A percentile compares a stretch with the other conserved stretches of the same genome.
Evolutionary conservation across 2,113 vertebrate genomes (phyloP).

Genomic region (Lipotes vexillifer): DNA sequence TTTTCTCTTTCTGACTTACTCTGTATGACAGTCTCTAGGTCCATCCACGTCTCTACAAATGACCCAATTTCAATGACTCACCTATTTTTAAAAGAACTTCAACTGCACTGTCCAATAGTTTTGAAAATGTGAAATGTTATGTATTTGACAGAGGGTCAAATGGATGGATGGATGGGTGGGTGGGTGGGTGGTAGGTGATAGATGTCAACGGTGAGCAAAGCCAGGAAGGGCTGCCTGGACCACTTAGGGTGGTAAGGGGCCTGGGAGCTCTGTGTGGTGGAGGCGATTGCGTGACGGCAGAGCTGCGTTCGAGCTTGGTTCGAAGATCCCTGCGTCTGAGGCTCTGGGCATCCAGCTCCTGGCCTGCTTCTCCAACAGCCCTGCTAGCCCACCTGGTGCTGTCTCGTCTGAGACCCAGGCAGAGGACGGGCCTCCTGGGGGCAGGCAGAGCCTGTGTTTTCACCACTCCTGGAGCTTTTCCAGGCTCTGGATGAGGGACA

Average conservation of each 20-base stretch:
- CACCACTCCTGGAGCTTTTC: not conserved
- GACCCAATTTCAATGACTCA: not conserved
- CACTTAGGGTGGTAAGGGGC: fast-evolving
- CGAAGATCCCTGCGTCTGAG: not conserved
- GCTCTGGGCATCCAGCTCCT: fast-evolving
- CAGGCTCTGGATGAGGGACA: too few relatives aligned
- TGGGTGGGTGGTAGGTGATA: fast-evolving
- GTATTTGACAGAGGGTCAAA: not conserved
- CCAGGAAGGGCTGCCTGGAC: not conserved
- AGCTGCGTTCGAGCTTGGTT: fast-evolving
- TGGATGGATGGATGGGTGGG: fast-evolving
- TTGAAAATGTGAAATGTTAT: not conserved
- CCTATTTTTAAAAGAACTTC: not conserved
- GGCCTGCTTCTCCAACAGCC: not conserved
- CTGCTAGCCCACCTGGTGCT: not conserved
- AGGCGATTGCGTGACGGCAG: not conserved
- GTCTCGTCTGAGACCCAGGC: not conserved
- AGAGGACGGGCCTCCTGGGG: not conserved
- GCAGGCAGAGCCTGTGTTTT: fast-evolving
- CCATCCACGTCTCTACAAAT: too few relatives aligned
- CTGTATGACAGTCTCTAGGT: too few relatives aligned
- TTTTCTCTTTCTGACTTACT: too few relatives aligned
- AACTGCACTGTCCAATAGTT: not conserved
- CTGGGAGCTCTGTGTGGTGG: not conserved
- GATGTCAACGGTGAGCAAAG: fast-evolving